These are phyloP conservation scores for Endotricha flammealis DNA, from an alignment of 2,888 invertebrate genomes.

Conservation along the genomic window DNA sequence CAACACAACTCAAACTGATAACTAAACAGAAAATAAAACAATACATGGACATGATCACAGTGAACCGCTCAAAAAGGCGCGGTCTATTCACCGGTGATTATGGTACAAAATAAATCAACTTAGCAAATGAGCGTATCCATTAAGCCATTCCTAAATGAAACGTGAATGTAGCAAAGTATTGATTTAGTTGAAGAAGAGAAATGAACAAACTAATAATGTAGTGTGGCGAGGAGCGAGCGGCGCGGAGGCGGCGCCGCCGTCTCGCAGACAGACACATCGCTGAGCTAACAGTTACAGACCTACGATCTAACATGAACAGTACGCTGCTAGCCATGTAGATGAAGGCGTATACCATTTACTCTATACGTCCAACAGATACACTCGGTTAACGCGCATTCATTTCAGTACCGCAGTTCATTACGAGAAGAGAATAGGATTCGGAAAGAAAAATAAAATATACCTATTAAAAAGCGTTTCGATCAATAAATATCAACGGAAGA, in stretches of 20 bases:
- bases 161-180: constrained; percentile 68
- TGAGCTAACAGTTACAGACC: constrained; percentile 70
- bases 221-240: constrained; percentile 60
- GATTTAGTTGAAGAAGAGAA: constrained; percentile 60
- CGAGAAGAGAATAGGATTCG: constrained; percentile 71
- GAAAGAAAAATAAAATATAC: constrained; percentile 77
- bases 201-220: constrained; percentile 66
- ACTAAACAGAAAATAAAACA: constrained; percentile 61
- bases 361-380: constrained; percentile 69
- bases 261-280: constrained; percentile 63
- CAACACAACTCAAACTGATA: constrained; percentile 64
- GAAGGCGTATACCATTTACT: constrained; percentile 71
- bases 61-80: constrained; percentile 21
- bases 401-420: constrained; percentile 69
- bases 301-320: constrained; percentile 71
- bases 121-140: constrained; percentile 71
- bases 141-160: constrained; percentile 75
- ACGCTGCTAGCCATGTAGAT: constrained; percentile 73
- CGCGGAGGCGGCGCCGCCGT: constrained; percentile 38
- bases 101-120: constrained; percentile 55
- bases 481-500: constrained; percentile 71
- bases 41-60: constrained; percentile 52
- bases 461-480: constrained; percentile 75
- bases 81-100: constrained; percentile 36
- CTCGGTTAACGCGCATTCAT: constrained; percentile 73